A percentile compares a stretch with the other conserved stretches of the same genome.
These are phyloP conservation scores for Leptinotarsa juncta DNA, from an alignment of 2,888 invertebrate genomes.

Conservation along the genomic window DNA sequence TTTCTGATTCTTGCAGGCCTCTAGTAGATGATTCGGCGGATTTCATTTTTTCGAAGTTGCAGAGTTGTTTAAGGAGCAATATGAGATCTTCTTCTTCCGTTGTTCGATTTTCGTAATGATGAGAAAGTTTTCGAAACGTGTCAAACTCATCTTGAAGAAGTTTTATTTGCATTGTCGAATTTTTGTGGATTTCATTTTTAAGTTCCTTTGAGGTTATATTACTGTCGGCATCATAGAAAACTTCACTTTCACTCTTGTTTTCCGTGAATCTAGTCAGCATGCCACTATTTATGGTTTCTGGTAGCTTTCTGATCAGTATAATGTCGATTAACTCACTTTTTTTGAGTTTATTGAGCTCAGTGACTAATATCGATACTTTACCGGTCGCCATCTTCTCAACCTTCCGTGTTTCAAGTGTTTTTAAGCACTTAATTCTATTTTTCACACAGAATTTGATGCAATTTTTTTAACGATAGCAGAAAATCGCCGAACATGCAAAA, in stretches of 20 bases:
- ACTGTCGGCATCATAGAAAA: background rate
- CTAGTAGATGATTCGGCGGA: slow-evolving; percentile 1
- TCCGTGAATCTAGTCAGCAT: background rate
- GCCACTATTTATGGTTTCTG: slow-evolving; percentile 8
- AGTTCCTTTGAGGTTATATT: slow-evolving; percentile 2
- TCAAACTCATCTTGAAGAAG: slow-evolving; percentile 7
- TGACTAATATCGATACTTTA: slow-evolving; percentile 5
- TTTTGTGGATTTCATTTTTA: background rate
- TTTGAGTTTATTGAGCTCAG: slow-evolving; percentile 3
- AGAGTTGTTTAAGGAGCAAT: slow-evolving; percentile 14
- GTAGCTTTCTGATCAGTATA: slow-evolving; percentile 8
- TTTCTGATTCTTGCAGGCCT: background rate
- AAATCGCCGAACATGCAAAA: too few species aligned
- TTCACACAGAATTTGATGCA: too few species aligned
- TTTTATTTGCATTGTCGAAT: background rate
- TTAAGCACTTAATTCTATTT: too few species aligned
- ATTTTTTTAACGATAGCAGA: too few species aligned
- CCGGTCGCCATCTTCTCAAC: background rate
- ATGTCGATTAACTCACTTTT: slow-evolving; percentile 6
- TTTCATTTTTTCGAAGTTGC: slow-evolving; percentile 3
- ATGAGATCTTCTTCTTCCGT: slow-evolving; percentile 5
- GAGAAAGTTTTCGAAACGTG: background rate
- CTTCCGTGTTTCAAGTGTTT: too few species aligned
- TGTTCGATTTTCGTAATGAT: slow-evolving; percentile 5
- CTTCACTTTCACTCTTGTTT: slow-evolving; percentile 7